These are phyloP conservation scores for Atta texana DNA, from an alignment of 1,140 invertebrate genomes.

Conservation along the genomic window DNA sequence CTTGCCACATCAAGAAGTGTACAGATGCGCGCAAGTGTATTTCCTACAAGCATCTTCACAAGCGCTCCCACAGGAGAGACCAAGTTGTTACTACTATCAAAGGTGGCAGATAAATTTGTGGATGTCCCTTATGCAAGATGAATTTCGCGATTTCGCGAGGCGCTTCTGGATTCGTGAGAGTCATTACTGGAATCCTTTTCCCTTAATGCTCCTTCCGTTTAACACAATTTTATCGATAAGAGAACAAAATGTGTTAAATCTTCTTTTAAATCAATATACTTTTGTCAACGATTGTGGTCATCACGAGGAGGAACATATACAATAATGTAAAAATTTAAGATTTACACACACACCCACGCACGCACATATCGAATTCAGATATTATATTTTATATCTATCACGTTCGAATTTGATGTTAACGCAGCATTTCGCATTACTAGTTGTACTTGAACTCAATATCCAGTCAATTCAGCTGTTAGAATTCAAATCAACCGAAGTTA, in stretches of 20 bases:
- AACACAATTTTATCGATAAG: slow-evolving; percentile 16
- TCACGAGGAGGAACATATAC: too few relatives aligned
- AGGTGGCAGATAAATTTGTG: slow-evolving; percentile 45
- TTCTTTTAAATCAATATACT: too few relatives aligned
- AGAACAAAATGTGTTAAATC: not conserved
- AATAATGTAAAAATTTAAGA: too few relatives aligned
- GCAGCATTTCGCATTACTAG: not conserved
- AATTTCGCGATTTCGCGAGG: slow-evolving; percentile 10
- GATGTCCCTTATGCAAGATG: not conserved
- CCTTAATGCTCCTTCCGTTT: slow-evolving; percentile 3
- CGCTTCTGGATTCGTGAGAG: not conserved
- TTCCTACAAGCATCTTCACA: slow-evolving; percentile 14
- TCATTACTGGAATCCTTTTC: not conserved
- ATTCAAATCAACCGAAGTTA: slow-evolving; percentile 19
- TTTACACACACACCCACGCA: too few relatives aligned
- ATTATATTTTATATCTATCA: slow-evolving; percentile 34
- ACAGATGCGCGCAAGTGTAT: slow-evolving; percentile 29
- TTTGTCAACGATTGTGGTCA: too few relatives aligned
- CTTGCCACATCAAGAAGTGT: slow-evolving; percentile 32
- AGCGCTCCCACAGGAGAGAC: slow-evolving; percentile 30
- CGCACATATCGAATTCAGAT: not conserved
- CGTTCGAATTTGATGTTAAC: slow-evolving; percentile 36
- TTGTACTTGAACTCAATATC: not conserved
- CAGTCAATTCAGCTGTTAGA: not conserved
- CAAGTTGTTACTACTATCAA: slow-evolving; percentile 51